Evolutionary conservation across 2,113 vertebrate genomes (phyloP).

Genomic region (Oryzias woworae): DNA sequence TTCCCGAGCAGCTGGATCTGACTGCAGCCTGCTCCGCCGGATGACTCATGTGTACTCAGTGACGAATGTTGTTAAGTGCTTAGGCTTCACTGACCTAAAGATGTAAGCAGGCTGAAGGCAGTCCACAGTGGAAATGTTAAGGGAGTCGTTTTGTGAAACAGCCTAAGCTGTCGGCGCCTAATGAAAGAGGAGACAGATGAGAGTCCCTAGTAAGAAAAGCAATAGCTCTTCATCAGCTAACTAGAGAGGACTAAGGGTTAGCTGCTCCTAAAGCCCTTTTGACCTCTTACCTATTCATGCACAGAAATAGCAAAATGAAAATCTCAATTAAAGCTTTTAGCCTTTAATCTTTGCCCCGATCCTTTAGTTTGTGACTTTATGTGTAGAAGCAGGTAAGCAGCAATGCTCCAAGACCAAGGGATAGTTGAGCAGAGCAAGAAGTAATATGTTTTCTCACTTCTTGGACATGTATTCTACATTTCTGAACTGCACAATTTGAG

Average conservation of each 20-base stretch:
- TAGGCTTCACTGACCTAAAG: constrained; percentile 51
- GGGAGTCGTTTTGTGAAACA: constrained; percentile 31
- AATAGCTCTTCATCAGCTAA: constrained; percentile 37
- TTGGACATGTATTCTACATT: too few species aligned
- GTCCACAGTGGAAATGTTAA: constrained; percentile 7
- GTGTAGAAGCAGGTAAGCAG: too few species aligned
- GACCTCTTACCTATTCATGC: constrained; percentile 5
- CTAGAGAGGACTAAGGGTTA: constrained; percentile 18
- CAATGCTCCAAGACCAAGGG: too few species aligned
- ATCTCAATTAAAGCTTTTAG: too few species aligned
- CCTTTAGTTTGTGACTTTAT: too few species aligned
- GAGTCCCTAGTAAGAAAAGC: constrained; percentile 26
- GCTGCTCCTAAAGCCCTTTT: constrained; percentile 10
- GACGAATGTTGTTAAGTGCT: constrained; percentile 37
- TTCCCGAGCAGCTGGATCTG: constrained; percentile 22
- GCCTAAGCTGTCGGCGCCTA: constrained; percentile 30
- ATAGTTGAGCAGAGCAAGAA: too few species aligned
- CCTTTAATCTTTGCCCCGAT: too few species aligned
- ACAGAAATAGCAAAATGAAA: background rate
- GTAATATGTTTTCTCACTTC: too few species aligned
- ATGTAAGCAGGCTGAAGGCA: constrained; percentile 40
- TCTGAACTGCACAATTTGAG: too few species aligned
- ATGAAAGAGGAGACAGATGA: constrained; percentile 31
- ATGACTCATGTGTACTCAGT: constrained; percentile 33
- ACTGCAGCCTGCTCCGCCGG: constrained; percentile 28